A percentile compares a stretch with the other conserved stretches of the same genome.
Evolutionary conservation across 1,140 invertebrate genomes (phyloP).

Genomic region (Leptonema lineaticorne): DNA sequence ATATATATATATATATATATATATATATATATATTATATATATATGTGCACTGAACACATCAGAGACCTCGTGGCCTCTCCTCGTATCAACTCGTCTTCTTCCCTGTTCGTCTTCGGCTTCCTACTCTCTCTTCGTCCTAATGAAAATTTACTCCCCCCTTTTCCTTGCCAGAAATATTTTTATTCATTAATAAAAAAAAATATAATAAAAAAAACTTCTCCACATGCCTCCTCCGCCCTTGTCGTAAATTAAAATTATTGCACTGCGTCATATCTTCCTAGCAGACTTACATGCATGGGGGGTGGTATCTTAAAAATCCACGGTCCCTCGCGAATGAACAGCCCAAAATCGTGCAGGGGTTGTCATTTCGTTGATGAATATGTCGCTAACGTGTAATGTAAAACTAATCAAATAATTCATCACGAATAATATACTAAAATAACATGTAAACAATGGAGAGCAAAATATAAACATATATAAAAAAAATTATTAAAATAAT

Average conservation of each 20-base stretch:
- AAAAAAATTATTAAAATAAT: no score
- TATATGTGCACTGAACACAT: slow-evolving; percentile 21
- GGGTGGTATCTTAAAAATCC: slow-evolving; percentile 38
- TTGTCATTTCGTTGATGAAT: neutral
- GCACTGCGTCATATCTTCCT: slow-evolving; percentile 33
- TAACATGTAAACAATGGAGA: no score
- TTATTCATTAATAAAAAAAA: slow-evolving; percentile 36
- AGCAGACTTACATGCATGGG: slow-evolving; percentile 25
- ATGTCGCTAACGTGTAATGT: no score
- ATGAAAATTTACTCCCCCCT: slow-evolving; percentile 32
- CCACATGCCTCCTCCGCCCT: slow-evolving; percentile 22
- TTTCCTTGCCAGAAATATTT: slow-evolving; percentile 32
- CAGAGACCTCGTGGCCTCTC: neutral
- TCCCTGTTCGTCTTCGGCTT: neutral
- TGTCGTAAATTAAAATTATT: slow-evolving; percentile 42
- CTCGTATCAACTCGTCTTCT: no score
- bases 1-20: no score
- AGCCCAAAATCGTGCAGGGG: slow-evolving; percentile 2
- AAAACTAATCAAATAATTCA: no score
- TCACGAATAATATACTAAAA: no score
- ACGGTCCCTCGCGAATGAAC: slow-evolving; percentile 7
- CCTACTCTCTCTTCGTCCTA: slow-evolving; percentile 4
- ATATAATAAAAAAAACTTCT: slow-evolving; percentile 40
- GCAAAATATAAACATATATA: no score
- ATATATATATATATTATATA: no score